A percentile compares a stretch with the other conserved stretches of the same genome.
These are phyloP conservation scores for Ophiothrix spiculata DNA, from an alignment of 35 echinoderm and acorn worm genomes.

Conservation along the genomic window DNA sequence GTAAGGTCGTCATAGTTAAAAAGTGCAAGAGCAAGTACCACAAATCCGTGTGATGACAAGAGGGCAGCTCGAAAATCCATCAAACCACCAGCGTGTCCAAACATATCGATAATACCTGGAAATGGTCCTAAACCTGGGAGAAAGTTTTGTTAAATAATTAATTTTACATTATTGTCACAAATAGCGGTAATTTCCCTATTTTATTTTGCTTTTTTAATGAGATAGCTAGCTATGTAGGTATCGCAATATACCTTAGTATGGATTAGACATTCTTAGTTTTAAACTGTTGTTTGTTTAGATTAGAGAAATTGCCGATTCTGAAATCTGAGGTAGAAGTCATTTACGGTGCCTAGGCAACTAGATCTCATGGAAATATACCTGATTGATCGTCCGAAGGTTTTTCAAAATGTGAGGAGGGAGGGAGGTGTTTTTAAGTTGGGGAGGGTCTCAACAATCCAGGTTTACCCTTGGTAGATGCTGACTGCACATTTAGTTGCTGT, in stretches of 20 bases:
- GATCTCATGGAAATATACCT: too few relatives aligned
- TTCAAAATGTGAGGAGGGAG: too few relatives aligned
- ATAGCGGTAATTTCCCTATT: not conserved
- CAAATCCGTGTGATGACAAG: slow-evolving; percentile 34
- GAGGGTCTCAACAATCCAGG: too few relatives aligned
- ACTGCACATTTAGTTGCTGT: too few relatives aligned
- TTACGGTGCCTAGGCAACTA: too few relatives aligned
- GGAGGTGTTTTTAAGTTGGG: too few relatives aligned
- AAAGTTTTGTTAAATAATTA: not conserved
- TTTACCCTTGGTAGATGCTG: too few relatives aligned
- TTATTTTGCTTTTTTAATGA: not conserved
- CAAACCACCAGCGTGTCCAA: slow-evolving; percentile 25
- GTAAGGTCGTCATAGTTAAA: slow-evolving; percentile 31
- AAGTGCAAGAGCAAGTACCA: slow-evolving; percentile 1
- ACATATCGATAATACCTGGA: slow-evolving; percentile 48
- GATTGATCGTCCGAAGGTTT: too few relatives aligned
- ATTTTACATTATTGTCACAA: not conserved
- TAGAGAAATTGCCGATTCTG: not conserved
- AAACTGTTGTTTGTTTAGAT: not conserved
- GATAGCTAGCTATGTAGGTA: not conserved
- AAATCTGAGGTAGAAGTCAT: too few relatives aligned
- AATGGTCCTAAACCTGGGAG: slow-evolving; percentile 34
- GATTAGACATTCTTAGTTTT: too few relatives aligned
- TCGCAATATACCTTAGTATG: not conserved
- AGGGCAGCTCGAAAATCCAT: slow-evolving; percentile 29